These are phyloP conservation scores for Myotis daubentonii DNA, from an alignment of 2,797 vertebrate genomes.

Conservation along the genomic window DNA sequence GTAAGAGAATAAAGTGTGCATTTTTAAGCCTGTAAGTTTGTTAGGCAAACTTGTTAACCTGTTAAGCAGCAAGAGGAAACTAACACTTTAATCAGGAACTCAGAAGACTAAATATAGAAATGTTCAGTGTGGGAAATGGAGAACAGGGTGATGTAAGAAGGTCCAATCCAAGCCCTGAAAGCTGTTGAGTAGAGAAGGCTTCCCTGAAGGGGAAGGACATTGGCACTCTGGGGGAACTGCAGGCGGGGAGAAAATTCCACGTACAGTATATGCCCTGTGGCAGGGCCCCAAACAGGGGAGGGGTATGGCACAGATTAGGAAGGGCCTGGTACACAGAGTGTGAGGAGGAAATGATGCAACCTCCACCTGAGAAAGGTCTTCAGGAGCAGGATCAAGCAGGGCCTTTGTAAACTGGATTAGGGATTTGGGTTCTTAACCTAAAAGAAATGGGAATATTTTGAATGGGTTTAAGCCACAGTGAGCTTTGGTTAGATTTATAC, in stretches of 20 bases:
- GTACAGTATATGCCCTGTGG: fast-evolving
- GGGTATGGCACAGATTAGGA: neutral
- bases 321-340: neutral
- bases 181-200: neutral
- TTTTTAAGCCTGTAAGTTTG: neutral
- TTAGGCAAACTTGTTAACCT: neutral
- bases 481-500: neutral
- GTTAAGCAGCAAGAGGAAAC: neutral
- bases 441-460: neutral
- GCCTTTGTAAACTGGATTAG: neutral
- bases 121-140: too few species aligned
- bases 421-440: neutral
- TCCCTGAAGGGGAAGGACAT: neutral
- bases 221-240: fast-evolving
- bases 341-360: neutral
- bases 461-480: neutral
- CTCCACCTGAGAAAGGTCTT: fast-evolving
- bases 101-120: neutral
- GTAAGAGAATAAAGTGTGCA: neutral
- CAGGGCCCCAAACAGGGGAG: neutral
- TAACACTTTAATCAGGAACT: neutral
- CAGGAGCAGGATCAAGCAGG: fast-evolving
- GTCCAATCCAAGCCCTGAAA: neutral
- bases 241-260: neutral
- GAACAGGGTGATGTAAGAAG: too few species aligned